Conservation (phyloP, 2,797 vertebrate genomes). For the Falco berigora region DNA sequence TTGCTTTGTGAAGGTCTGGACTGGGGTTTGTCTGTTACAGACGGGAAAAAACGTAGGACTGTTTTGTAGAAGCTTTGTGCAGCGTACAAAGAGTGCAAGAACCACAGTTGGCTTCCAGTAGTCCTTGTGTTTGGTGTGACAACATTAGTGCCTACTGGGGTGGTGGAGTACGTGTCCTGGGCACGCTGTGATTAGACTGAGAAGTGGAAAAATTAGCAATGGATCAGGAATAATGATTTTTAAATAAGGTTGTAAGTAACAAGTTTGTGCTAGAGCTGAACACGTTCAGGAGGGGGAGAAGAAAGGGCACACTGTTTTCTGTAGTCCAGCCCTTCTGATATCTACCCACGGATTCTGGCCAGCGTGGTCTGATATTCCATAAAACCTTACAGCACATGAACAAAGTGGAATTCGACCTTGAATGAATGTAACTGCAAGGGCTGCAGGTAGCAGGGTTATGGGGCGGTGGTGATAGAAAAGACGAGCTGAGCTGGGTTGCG, state of each 20-base stretch:
- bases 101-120: background rate
- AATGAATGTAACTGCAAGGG: accelerated
- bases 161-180: background rate
- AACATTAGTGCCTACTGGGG: background rate
- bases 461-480: background rate
- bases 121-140: background rate
- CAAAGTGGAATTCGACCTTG: background rate
- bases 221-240: background rate
- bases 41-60: accelerated
- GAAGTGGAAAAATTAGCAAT: background rate
- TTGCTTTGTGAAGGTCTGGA: background rate
- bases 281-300: accelerated
- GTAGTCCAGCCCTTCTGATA: background rate
- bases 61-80: background rate
- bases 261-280: background rate
- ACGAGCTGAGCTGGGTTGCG: background rate
- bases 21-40: background rate
- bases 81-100: background rate
- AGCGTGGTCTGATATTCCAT: background rate
- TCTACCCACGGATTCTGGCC: accelerated
- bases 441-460: background rate
- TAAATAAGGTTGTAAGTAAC: background rate
- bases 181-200: background rate
- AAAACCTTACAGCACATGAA: background rate
- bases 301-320: background rate